Conservation (phyloP, 2,888 invertebrate species). For the Acronicta aceris region DNA sequence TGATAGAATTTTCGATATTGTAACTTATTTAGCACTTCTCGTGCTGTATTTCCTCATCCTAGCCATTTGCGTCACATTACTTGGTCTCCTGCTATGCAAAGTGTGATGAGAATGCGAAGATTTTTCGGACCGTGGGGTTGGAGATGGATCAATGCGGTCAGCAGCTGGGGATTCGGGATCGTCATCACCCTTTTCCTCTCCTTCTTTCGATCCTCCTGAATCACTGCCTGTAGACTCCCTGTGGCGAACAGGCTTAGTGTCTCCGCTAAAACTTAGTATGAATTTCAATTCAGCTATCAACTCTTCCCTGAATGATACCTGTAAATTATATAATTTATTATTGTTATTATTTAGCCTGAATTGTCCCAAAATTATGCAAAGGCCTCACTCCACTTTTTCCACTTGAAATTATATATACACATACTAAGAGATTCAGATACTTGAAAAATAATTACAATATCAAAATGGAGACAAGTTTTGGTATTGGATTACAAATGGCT, state of each 20-base stretch:
- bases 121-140: conserved; percentile 76
- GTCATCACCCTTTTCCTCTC: conserved; percentile 63
- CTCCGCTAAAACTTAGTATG: conserved; percentile 91
- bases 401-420: too few relatives aligned
- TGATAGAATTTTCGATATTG: not conserved
- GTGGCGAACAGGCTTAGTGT: conserved; percentile 91
- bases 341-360: too few relatives aligned
- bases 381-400: too few relatives aligned
- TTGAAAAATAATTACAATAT: too few relatives aligned
- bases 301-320: conserved; percentile 91
- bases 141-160: conserved; percentile 64
- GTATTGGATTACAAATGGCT: too few relatives aligned
- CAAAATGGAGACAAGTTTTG: too few relatives aligned
- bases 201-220: conserved; percentile 71
- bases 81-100: conserved; percentile 79
- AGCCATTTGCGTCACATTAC: conserved; percentile 82
- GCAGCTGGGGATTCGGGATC: conserved; percentile 67
- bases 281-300: conserved; percentile 92
- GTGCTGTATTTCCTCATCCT: conserved; percentile 77
- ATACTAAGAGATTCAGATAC: not conserved
- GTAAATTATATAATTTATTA: conserved; percentile 45
- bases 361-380: too few relatives aligned
- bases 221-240: conserved; percentile 76
- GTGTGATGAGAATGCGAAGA: conserved; percentile 80
- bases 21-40: conserved; percentile 39